phyloP scores from a whole-genome alignment of 2,888 invertebrate genomes.

The Cetonia aurata region DNA sequence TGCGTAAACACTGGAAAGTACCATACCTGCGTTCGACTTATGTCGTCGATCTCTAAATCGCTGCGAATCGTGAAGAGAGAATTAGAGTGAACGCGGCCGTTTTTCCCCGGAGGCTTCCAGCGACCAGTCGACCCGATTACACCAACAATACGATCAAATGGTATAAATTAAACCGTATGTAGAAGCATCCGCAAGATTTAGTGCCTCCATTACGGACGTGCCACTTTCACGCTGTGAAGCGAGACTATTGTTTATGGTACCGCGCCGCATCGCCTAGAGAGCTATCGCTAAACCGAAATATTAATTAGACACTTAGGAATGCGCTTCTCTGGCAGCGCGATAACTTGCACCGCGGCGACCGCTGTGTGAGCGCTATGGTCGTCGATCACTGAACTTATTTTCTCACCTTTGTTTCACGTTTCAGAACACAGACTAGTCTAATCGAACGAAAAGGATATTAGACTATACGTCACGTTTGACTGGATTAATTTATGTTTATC shows the following conservation, averaged over 20 bases:
- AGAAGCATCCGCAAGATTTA: slow-evolving; percentile 54
- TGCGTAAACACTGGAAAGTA: neutral
- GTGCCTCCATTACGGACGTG: slow-evolving; percentile 57
- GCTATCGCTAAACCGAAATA: slow-evolving; percentile 46
- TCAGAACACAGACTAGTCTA: slow-evolving; percentile 19
- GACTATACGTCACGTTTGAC: slow-evolving; percentile 35
- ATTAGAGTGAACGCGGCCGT: slow-evolving; percentile 31
- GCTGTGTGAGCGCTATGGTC: slow-evolving; percentile 18
- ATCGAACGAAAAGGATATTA: slow-evolving; percentile 37
- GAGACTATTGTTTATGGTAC: slow-evolving; percentile 57
- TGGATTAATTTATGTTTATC: slow-evolving; percentile 36
- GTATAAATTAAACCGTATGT: slow-evolving; percentile 49
- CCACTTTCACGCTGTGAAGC: slow-evolving; percentile 59
- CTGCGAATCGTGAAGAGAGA: slow-evolving; percentile 37
- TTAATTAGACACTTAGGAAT: slow-evolving; percentile 48
- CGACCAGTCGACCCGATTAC: slow-evolving; percentile 50
- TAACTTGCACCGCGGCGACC: slow-evolving; percentile 36
- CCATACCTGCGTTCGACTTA: neutral
- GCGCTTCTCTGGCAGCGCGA: slow-evolving; percentile 42
- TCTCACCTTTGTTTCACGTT: slow-evolving; percentile 39
- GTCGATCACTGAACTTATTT: slow-evolving; percentile 41
- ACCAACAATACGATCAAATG: slow-evolving; percentile 49
- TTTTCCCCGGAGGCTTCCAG: slow-evolving; percentile 28
- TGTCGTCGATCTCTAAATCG: slow-evolving; percentile 10
- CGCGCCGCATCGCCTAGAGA: slow-evolving; percentile 45